Evolutionary conservation across 2,113 vertebrate species (phyloP).

Genomic region (Strix aluco): DNA sequence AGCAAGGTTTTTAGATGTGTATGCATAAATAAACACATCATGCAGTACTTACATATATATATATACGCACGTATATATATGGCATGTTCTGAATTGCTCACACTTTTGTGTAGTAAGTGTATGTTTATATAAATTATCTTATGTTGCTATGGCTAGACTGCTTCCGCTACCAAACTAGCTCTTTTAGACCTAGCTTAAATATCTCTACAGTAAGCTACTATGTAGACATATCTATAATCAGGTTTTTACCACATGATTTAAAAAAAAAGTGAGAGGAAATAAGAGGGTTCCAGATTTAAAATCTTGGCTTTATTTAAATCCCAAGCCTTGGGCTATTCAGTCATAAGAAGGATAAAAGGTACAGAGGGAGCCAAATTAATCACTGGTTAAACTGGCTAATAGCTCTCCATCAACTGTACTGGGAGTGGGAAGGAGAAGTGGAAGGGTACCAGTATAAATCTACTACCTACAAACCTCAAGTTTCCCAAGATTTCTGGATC

Average conservation of each 20-base stretch:
- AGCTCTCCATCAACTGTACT: background rate
- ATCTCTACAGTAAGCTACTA: background rate
- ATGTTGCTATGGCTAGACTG: background rate
- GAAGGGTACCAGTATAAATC: background rate
- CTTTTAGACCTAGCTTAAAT: background rate
- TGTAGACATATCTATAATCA: slow-evolving; percentile 21
- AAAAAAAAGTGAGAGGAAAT: slow-evolving; percentile 37
- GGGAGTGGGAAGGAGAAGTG: background rate
- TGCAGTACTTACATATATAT: background rate
- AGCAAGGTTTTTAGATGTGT: slow-evolving; percentile 8
- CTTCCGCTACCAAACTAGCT: background rate
- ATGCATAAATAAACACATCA: background rate
- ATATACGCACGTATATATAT: background rate
- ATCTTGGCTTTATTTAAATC: slow-evolving; percentile 37
- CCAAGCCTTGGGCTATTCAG: slow-evolving; percentile 9
- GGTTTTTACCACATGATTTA: slow-evolving; percentile 18
- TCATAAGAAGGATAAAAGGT: background rate
- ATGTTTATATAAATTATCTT: background rate
- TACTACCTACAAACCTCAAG: background rate
- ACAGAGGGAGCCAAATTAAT: background rate
- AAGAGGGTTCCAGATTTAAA: slow-evolving; percentile 45
- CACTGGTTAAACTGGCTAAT: background rate
- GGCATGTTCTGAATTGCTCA: background rate
- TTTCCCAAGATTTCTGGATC: background rate
- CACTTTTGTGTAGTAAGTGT: background rate